phyloP scores from a whole-genome alignment of 2,113 vertebrate species.

The Lagopus leucura region DNA sequence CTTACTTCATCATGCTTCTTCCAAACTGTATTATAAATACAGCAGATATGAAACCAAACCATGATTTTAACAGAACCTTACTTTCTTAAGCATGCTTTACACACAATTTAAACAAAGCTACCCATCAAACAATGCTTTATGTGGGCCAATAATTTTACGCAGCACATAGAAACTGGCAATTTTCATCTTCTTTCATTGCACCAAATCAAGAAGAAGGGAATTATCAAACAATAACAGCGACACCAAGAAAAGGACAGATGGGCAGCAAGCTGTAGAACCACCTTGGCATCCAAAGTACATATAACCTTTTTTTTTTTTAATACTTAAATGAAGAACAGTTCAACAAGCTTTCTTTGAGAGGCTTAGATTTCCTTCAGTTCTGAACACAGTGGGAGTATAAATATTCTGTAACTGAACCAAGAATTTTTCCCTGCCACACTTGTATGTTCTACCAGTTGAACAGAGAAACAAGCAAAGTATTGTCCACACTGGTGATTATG shows the following conservation, averaged over 20 bases:
- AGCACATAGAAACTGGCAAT: neutral
- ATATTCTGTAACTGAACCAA: neutral
- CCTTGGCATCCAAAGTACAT: neutral
- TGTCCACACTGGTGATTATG: neutral
- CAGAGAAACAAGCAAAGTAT: neutral
- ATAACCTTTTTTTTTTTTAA: neutral
- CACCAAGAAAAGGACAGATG: neutral
- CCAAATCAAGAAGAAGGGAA: neutral
- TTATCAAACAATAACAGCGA: neutral
- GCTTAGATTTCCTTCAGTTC: neutral
- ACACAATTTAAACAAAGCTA: neutral
- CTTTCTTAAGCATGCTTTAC: conserved; percentile 12
- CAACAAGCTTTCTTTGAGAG: neutral
- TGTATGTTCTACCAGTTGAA: neutral
- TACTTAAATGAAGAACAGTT: neutral
- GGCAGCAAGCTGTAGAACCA: neutral
- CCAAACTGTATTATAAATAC: neutral
- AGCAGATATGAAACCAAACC: neutral
- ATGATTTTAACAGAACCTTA: neutral
- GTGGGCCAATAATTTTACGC: neutral
- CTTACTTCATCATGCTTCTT: neutral
- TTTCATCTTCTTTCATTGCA: neutral
- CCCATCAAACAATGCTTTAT: neutral
- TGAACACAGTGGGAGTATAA: neutral
- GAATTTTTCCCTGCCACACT: neutral